Evolutionary conservation across 2,797 vertebrate species (phyloP).

Genomic region (Tenualosa thibaudeaui): DNA sequence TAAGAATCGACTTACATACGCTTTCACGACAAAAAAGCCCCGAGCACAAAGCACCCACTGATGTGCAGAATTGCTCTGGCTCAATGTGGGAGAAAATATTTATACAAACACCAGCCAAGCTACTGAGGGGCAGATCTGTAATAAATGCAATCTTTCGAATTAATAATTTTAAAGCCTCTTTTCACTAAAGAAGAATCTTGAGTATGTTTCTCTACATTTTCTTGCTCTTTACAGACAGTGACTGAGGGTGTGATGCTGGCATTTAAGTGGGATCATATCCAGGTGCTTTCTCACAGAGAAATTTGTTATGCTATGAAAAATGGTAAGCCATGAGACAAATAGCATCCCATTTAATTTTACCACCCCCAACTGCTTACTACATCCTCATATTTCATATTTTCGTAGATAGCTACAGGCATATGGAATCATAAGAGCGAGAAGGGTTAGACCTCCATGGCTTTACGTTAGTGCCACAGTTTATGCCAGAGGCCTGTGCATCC

Average conservation of each 20-base stretch:
- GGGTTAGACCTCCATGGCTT: slow-evolving; percentile 2
- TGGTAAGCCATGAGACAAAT: background rate
- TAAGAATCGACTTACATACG: slow-evolving; percentile 57
- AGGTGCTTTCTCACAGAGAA: slow-evolving; percentile 1
- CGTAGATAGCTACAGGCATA: background rate
- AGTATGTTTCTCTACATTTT: background rate
- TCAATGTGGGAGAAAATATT: slow-evolving; percentile 51
- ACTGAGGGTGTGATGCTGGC: background rate
- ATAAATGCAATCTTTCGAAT: slow-evolving; percentile 45
- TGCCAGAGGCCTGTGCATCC: background rate
- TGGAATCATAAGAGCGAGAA: background rate
- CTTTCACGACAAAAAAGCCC: slow-evolving; percentile 60
- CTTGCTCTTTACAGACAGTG: background rate
- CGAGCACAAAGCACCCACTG: slow-evolving; percentile 59
- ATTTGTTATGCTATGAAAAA: slow-evolving; percentile 19
- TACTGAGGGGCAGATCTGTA: slow-evolving; percentile 38
- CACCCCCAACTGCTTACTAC: background rate
- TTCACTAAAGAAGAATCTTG: background rate
- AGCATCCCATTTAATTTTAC: slow-evolving; percentile 18
- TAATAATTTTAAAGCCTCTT: slow-evolving; percentile 14
- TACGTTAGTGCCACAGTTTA: background rate
- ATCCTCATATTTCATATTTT: slow-evolving; percentile 9
- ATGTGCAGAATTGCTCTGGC: slow-evolving; percentile 67
- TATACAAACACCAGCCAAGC: slow-evolving; percentile 46
- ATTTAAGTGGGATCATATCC: background rate